These are phyloP conservation scores for Heliornis fulica DNA, from an alignment of 2,113 vertebrate species.

Conservation along the genomic window DNA sequence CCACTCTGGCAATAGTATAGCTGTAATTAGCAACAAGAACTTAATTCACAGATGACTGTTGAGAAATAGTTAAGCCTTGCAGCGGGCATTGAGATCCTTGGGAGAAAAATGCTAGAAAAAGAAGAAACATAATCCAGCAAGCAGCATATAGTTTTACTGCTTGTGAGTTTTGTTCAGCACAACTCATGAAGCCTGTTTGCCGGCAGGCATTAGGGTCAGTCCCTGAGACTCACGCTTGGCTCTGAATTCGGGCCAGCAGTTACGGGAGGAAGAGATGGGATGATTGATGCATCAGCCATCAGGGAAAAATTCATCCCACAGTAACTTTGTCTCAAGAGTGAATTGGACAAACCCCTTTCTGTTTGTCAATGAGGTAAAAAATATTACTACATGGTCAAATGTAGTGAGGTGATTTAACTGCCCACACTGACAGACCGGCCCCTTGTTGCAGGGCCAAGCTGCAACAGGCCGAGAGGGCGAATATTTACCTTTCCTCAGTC, in stretches of 20 bases:
- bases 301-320: background rate
- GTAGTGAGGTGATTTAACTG: background rate
- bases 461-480: background rate
- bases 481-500: background rate
- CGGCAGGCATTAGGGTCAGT: background rate
- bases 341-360: background rate
- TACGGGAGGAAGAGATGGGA: background rate
- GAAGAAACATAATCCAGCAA: background rate
- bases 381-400: background rate
- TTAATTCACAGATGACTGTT: background rate
- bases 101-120: background rate
- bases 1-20: background rate
- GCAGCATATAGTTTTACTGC: background rate
- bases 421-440: fast-evolving
- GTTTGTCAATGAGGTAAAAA: background rate
- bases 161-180: background rate
- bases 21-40: background rate
- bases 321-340: background rate
- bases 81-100: background rate
- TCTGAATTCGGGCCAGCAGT: background rate
- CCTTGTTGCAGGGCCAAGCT: background rate
- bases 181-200: background rate
- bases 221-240: background rate
- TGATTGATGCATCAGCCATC: background rate
- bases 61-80: background rate